These are phyloP conservation scores for Eudorcas thomsonii DNA, from an alignment of 2,113 vertebrate species.

Conservation along the genomic window DNA sequence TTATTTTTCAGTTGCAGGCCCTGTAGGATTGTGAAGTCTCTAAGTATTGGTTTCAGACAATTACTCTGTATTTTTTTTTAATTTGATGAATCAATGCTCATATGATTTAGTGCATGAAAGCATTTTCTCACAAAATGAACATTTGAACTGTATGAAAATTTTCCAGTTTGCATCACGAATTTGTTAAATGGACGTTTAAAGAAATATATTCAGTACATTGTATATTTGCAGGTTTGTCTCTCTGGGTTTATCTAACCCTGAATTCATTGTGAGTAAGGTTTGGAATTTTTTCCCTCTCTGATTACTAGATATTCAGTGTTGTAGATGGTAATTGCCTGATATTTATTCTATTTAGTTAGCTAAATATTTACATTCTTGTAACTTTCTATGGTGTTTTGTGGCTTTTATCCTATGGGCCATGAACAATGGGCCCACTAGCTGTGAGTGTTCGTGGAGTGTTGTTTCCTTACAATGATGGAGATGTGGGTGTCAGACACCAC, in stretches of 20 bases:
- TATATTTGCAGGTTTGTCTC: constrained; percentile 79
- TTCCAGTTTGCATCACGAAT: constrained; percentile 72
- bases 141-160: constrained; percentile 74
- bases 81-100: constrained; percentile 60
- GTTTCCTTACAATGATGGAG: constrained; percentile 79
- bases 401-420: constrained; percentile 74
- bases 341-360: constrained; percentile 77
- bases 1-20: constrained; percentile 72
- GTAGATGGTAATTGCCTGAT: constrained; percentile 67
- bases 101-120: constrained; percentile 81
- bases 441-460: constrained; percentile 78
- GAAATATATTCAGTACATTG: constrained; percentile 76
- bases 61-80: background rate
- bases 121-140: constrained; percentile 76
- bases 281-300: constrained; percentile 54
- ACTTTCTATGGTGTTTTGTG: constrained; percentile 81
- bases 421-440: constrained; percentile 78
- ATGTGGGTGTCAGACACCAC: constrained; percentile 74
- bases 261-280: constrained; percentile 77
- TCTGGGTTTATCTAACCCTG: constrained; percentile 75
- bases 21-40: constrained; percentile 69
- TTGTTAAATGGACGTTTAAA: constrained; percentile 78
- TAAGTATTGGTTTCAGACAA: constrained; percentile 64
- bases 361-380: constrained; percentile 80
- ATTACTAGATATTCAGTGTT: constrained; percentile 76